Conservation (phyloP, 2,113 vertebrate genomes). For the Podiceps cristatus region DNA sequence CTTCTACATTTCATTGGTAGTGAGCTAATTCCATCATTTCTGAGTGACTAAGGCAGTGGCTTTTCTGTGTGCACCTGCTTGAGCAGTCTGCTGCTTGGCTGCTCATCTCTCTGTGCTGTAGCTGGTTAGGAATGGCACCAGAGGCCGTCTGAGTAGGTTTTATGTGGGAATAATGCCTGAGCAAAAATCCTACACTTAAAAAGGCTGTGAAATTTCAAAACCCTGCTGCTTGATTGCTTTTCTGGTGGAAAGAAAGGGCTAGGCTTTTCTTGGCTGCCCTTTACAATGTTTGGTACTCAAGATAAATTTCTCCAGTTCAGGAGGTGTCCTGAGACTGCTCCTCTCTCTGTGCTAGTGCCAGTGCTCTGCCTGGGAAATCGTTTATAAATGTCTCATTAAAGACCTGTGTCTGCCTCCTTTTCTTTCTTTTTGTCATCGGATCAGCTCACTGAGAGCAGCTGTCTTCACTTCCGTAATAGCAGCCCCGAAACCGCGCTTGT, state of each 20-base stretch:
- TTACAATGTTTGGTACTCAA: background rate
- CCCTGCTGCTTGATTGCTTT: background rate
- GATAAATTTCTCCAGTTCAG: conserved; percentile 14
- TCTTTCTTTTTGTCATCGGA: conserved; percentile 32
- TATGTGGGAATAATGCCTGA: background rate
- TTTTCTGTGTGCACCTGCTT: background rate
- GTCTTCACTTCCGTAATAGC: conserved; percentile 3
- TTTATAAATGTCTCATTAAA: conserved; percentile 55
- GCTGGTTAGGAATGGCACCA: background rate
- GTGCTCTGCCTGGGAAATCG: conserved; percentile 36
- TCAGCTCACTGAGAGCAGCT: conserved; percentile 61
- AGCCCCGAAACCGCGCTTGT: background rate
- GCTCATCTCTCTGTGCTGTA: background rate
- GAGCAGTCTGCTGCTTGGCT: background rate
- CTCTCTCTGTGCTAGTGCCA: background rate
- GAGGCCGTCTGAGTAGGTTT: background rate
- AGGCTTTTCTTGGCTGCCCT: background rate
- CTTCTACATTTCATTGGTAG: background rate
- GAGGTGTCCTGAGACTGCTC: background rate
- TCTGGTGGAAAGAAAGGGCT: background rate
- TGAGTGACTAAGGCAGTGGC: background rate
- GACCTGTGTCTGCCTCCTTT: conserved; percentile 45
- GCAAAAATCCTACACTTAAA: background rate
- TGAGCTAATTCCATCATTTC: background rate
- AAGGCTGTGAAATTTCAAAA: background rate